Percentiles rank a stretch among this genome's conserved stretches.
phyloP scores from a whole-genome alignment of 2,888 invertebrate species.

The Aleiodes leptofemur region DNA sequence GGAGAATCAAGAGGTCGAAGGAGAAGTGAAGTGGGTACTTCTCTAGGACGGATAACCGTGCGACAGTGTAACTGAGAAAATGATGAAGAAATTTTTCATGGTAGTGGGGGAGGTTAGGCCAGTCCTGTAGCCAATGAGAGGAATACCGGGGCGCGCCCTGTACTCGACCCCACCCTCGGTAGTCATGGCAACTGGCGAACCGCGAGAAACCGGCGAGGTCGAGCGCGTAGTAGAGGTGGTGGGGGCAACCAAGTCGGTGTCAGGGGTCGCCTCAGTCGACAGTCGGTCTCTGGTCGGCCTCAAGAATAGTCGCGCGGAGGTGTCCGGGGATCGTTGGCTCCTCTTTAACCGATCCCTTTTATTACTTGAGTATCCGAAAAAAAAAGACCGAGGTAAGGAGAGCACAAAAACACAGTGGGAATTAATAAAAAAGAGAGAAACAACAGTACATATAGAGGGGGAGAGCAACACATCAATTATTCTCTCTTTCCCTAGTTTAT shows the following conservation, averaged over 20 bases:
- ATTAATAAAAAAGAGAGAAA: too few relatives aligned
- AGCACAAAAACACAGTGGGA: too few relatives aligned
- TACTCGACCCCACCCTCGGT: conserved; percentile 74
- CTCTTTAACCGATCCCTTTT: conserved; percentile 22
- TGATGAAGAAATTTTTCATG: conserved; percentile 45
- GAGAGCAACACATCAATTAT: too few relatives aligned
- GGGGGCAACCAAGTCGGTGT: conserved; percentile 72
- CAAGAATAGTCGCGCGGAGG: conserved; percentile 71
- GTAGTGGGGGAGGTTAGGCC: conserved; percentile 63
- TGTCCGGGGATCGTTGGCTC: conserved; percentile 56
- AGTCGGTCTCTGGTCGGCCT: conserved; percentile 74
- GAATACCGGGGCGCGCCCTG: conserved; percentile 71
- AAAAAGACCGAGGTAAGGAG: too few relatives aligned
- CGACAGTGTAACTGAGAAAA: conserved; percentile 42
- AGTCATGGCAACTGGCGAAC: conserved; percentile 71
- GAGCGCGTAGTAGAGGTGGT: conserved; percentile 49
- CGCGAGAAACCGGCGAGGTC: conserved; percentile 70
- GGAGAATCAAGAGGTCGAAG: conserved; percentile 34
- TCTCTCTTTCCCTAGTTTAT: too few relatives aligned
- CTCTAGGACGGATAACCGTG: conserved; percentile 37
- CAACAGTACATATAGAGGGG: too few relatives aligned
- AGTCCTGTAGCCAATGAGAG: conserved; percentile 71
- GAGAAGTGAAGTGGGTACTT: conserved; percentile 40
- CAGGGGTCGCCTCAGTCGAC: conserved; percentile 74
- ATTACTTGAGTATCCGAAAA: conserved; percentile 6